Conservation (phyloP, 2,888 invertebrate genomes). For the Folsomia candida region DNA sequence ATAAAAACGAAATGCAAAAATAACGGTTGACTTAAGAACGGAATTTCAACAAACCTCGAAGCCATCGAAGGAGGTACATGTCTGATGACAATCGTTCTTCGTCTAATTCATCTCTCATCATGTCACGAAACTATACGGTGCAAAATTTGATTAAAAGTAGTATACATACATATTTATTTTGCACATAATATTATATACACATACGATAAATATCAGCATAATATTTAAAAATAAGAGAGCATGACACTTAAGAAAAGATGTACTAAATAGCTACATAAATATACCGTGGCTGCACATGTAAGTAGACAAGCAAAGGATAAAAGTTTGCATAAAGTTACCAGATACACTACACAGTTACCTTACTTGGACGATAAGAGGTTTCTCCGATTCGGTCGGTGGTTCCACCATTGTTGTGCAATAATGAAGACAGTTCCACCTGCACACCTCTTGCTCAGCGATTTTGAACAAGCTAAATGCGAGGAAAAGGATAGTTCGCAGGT, state of each 20-base stretch:
- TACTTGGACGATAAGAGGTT: slow-evolving; percentile 3
- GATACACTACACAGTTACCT: neutral
- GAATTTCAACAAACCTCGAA: slow-evolving; percentile 18
- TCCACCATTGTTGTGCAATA: slow-evolving; percentile 2
- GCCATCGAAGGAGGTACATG: slow-evolving; percentile 25
- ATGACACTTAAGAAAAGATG: too few species aligned
- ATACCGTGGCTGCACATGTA: too few species aligned
- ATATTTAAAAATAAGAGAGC: too few species aligned
- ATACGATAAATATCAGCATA: too few species aligned
- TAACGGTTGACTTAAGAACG: neutral
- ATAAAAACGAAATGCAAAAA: neutral
- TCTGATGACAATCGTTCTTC: slow-evolving; percentile 18
- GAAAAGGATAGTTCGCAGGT: too few species aligned
- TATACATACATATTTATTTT: too few species aligned
- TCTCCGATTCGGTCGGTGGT: slow-evolving; percentile 10
- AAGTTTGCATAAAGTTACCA: neutral
- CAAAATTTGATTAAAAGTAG: neutral
- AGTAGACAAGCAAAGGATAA: too few species aligned
- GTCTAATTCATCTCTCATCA: slow-evolving; percentile 13
- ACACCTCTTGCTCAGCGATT: too few species aligned
- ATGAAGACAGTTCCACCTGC: too few species aligned
- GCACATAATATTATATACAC: too few species aligned
- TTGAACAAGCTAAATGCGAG: too few species aligned
- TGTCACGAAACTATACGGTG: slow-evolving; percentile 22
- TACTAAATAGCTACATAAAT: too few species aligned